phyloP scores from a whole-genome alignment of 2,113 vertebrate species.

The Boulengeromyrus knoepffleri region DNA sequence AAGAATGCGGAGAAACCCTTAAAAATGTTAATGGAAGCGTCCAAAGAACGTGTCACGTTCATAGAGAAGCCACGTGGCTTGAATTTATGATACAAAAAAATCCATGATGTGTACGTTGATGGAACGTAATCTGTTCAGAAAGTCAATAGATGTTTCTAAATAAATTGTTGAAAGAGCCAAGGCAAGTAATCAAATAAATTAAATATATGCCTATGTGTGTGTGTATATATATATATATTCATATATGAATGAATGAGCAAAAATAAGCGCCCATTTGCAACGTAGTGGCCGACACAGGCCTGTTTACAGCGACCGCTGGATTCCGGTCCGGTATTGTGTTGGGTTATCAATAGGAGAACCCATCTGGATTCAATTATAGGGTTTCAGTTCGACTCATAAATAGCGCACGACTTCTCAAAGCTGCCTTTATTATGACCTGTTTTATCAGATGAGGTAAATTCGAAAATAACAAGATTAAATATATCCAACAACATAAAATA shows the following conservation, averaged over 20 bases:
- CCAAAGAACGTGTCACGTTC: not conserved
- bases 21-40: not conserved
- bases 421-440: conserved; percentile 49
- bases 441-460: conserved; percentile 47
- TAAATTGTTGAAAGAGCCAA: not conserved
- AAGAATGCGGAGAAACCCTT: not conserved
- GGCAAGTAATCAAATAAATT: conserved; percentile 30
- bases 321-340: conserved; percentile 33
- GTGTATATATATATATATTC: not conserved
- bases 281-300: conserved; percentile 47
- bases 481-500: not conserved
- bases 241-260: not conserved
- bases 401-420: conserved; percentile 33
- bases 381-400: conserved; percentile 46
- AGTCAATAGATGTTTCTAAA: not conserved
- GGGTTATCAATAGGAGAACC: conserved; percentile 46
- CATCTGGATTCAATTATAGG: conserved; percentile 59
- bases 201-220: not conserved
- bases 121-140: not conserved
- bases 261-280: conserved; percentile 40
- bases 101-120: not conserved
- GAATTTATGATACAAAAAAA: not conserved
- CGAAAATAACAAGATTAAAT: conserved; percentile 31
- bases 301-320: conserved; percentile 42
- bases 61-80: not conserved